Evolutionary conservation across 2,113 vertebrate species (phyloP).

Genomic region (Pongo abelii): DNA sequence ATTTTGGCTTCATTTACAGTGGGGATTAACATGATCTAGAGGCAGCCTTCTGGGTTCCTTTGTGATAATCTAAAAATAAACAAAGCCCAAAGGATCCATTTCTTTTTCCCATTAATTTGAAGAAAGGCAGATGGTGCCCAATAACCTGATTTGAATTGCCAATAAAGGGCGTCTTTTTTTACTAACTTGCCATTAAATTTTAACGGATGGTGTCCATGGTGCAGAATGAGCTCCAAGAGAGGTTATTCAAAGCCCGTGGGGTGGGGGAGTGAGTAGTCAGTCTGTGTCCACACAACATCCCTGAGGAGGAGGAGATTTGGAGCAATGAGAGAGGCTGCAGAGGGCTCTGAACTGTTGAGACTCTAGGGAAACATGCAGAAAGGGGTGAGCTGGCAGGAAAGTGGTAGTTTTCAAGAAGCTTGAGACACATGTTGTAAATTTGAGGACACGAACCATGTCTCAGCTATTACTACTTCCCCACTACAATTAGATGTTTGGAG

Average conservation of each 20-base stretch:
- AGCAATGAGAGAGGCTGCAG: background rate
- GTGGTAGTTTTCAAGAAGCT: background rate
- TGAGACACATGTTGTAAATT: background rate
- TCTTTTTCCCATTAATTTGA: constrained; percentile 67
- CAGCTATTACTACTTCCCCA: background rate
- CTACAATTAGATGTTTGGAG: background rate
- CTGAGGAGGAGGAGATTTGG: background rate
- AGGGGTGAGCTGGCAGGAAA: background rate
- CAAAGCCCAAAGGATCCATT: constrained; percentile 66
- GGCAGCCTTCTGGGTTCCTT: constrained; percentile 31
- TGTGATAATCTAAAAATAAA: constrained; percentile 66
- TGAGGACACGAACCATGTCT: background rate
- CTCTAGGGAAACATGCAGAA: background rate
- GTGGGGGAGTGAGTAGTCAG: background rate
- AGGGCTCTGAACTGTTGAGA: background rate
- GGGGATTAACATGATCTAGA: constrained; percentile 33
- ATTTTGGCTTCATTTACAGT: constrained; percentile 34
- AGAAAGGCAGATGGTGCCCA: constrained; percentile 73
- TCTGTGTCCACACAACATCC: background rate
- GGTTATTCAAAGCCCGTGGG: background rate
- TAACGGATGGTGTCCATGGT: background rate
- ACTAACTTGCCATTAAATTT: constrained; percentile 57
- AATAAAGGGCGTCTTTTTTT: constrained; percentile 56
- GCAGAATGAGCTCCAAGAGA: background rate
- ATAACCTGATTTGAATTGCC: constrained; percentile 72